Percentiles rank a stretch among this genome's conserved stretches.
These are phyloP conservation scores for Mico argentatus DNA, from an alignment of 2,797 vertebrate species.

Conservation along the genomic window DNA sequence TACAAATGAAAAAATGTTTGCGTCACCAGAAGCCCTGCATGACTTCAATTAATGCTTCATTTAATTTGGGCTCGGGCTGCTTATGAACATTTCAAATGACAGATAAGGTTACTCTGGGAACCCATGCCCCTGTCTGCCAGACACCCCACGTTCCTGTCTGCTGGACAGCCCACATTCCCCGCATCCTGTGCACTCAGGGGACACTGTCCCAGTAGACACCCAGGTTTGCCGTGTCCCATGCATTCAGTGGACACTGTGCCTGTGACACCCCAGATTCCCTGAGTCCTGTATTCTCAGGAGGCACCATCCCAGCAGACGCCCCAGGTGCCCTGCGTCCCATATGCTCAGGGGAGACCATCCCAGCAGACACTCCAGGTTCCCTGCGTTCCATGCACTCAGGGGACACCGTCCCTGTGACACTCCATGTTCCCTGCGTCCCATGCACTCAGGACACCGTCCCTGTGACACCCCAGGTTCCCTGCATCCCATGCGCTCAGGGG, in stretches of 20 bases:
- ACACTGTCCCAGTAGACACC: too few relatives aligned
- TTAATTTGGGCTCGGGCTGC: background rate
- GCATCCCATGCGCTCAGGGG: accelerated
- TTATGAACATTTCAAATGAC: background rate
- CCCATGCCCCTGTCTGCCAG: background rate
- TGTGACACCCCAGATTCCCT: too few relatives aligned
- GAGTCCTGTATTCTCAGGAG: too few relatives aligned
- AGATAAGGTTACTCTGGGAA: background rate
- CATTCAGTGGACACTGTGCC: too few relatives aligned
- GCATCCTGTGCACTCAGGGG: accelerated
- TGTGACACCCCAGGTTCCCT: accelerated
- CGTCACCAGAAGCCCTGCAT: background rate
- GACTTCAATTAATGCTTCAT: background rate
- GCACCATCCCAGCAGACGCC: too few relatives aligned
- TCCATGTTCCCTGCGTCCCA: accelerated
- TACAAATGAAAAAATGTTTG: background rate
- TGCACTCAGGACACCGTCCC: too few relatives aligned
- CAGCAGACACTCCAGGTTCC: too few relatives aligned
- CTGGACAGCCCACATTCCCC: too few relatives aligned
- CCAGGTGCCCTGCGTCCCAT: accelerated
- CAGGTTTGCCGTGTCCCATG: too few relatives aligned
- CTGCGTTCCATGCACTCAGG: too few relatives aligned
- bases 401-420: too few relatives aligned
- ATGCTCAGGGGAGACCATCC: too few relatives aligned
- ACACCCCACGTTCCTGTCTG: background rate